Evolutionary conservation across 2,888 invertebrate genomes (phyloP).

Genomic region (Microplitis manilae): DNA sequence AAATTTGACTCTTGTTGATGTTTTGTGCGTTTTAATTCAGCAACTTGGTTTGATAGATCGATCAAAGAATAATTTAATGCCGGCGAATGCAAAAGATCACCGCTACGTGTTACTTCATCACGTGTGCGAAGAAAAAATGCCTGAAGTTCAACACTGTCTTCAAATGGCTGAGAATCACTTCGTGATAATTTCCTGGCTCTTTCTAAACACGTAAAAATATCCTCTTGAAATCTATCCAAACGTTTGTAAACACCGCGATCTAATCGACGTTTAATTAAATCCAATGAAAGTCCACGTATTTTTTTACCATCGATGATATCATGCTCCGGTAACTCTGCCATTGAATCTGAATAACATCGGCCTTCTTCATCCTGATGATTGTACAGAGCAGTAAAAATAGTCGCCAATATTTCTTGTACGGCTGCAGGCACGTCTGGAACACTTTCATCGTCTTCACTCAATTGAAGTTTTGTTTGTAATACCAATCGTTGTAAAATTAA

Average conservation of each 20-base stretch:
- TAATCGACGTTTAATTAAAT: constrained; percentile 92
- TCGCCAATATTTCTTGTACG: constrained; percentile 91
- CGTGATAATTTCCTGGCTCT: constrained; percentile 89
- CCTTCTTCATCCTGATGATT: constrained; percentile 98
- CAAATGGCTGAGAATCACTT: constrained; percentile 95
- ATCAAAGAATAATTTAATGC: constrained; percentile 87
- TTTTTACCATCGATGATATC: constrained; percentile 79
- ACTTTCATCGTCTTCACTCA: constrained; percentile 88
- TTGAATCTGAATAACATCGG: constrained; percentile 95
- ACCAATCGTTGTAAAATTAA: constrained; percentile 92
- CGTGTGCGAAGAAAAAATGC: constrained; percentile 88
- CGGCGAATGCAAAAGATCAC: constrained; percentile 86
- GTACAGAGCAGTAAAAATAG: constrained; percentile 93
- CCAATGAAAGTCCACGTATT: constrained; percentile 88
- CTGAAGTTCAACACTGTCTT: constrained; percentile 95
- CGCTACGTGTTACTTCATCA: constrained; percentile 81
- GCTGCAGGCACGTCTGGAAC: constrained; percentile 92
- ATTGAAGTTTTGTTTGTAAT: constrained; percentile 90
- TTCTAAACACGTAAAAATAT: constrained; percentile 94
- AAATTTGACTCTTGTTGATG: constrained; percentile 77
- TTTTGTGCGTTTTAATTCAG: constrained; percentile 84
- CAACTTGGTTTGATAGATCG: constrained; percentile 83
- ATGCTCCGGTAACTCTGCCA: constrained; percentile 93
- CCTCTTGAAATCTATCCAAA: constrained; percentile 96
- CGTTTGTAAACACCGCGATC: constrained; percentile 94